phyloP scores from a whole-genome alignment of 2,888 invertebrate genomes.

The Catocala fraxini region DNA sequence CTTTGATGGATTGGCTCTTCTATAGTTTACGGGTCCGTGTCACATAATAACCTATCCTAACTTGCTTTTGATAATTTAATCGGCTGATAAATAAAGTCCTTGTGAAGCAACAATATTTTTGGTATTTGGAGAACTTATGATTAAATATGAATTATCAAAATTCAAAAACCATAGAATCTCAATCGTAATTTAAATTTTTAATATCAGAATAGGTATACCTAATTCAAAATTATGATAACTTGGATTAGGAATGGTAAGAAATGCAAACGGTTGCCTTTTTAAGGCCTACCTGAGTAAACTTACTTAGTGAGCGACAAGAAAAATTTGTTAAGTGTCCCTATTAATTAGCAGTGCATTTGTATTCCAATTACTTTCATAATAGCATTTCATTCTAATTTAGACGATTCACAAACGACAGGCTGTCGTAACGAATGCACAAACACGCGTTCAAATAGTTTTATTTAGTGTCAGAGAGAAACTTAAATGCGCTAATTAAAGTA shows the following conservation, averaged over 20 bases:
- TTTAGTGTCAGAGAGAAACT: constrained; percentile 41
- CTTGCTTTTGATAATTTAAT: background rate
- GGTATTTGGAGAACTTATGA: too few relatives aligned
- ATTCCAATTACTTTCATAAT: constrained; percentile 1
- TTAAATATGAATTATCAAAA: too few relatives aligned
- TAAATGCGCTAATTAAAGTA: constrained; percentile 56
- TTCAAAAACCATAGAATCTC: too few relatives aligned
- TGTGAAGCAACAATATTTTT: background rate
- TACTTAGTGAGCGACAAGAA: background rate
- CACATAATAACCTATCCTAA: background rate
- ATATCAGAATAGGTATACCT: too few relatives aligned
- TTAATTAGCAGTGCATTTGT: background rate
- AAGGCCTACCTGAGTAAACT: background rate
- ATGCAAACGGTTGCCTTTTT: too few relatives aligned
- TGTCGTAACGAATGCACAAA: constrained; percentile 9
- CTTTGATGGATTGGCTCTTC: background rate
- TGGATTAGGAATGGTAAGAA: too few relatives aligned
- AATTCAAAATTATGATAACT: background rate
- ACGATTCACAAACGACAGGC: constrained; percentile 4
- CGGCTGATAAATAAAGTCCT: background rate
- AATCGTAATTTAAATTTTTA: too few relatives aligned
- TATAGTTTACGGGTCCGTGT: background rate
- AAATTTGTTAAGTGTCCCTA: background rate
- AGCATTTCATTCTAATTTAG: constrained; percentile 7
- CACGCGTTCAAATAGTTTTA: constrained; percentile 22